Evolutionary conservation across 1,140 invertebrate genomes (phyloP).

Genomic region (Aradophagus sp.): DNA sequence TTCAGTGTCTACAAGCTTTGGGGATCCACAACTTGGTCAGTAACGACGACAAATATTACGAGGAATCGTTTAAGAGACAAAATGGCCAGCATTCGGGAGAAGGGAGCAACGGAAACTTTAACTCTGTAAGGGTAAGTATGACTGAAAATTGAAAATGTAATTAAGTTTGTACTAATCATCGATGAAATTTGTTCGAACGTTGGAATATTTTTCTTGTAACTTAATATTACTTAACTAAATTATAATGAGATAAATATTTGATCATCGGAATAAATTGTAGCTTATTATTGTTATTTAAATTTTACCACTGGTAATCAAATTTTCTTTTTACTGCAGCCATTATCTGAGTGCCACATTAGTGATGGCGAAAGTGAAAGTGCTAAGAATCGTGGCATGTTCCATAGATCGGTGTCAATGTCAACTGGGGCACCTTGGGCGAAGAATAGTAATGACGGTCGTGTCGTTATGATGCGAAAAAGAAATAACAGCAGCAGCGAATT

Average conservation of each 20-base stretch:
- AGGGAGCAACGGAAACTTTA: constrained; percentile 52
- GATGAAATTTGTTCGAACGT: too few relatives aligned
- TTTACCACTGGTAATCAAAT: too few relatives aligned
- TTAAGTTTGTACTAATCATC: too few relatives aligned
- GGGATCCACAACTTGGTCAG: constrained; percentile 77
- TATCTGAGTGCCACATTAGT: constrained; percentile 77
- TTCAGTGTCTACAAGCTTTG: constrained; percentile 85
- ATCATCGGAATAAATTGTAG: too few relatives aligned
- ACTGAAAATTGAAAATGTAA: too few relatives aligned
- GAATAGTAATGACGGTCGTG: constrained; percentile 77
- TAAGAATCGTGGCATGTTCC: constrained; percentile 78
- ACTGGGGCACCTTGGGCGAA: constrained; percentile 78
- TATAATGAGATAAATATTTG: too few relatives aligned
- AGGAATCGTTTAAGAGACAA: constrained; percentile 74
- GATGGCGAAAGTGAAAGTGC: constrained; percentile 77
- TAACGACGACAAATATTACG: constrained; percentile 77
- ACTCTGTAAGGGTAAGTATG: constrained; percentile 68
- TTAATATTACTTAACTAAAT: too few relatives aligned
- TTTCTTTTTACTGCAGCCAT: constrained; percentile 68
- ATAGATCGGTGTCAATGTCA: constrained; percentile 81
- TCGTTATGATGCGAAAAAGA: constrained; percentile 80
- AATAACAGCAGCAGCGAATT: constrained; percentile 84
- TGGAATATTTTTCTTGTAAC: too few relatives aligned
- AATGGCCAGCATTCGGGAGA: constrained; percentile 65
- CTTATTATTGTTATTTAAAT: too few relatives aligned